Evolutionary conservation across 2,888 invertebrate species (phyloP), one percentile per base, ranked within the genome.

Genomic region (Agrenia bidenticulata): DNA sequence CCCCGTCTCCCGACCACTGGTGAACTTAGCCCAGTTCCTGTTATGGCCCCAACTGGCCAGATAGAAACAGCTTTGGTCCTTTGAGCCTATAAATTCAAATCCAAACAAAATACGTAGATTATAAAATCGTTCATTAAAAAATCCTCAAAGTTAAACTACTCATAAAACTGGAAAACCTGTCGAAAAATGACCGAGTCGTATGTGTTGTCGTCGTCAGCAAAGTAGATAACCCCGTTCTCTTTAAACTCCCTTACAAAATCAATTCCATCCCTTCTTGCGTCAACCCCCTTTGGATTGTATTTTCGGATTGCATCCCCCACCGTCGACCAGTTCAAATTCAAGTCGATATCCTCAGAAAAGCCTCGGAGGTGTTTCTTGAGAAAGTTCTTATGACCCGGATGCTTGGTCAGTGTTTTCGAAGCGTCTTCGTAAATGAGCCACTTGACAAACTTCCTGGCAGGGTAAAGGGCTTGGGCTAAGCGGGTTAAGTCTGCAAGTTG

Each of bases 41-140:
- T 89, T 65, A 90, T 88, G 21, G 91, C 81, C 0, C 90, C 92
- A 2, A 92, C 92, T 0, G 92, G 92, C 81, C 90, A 90, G 84
- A 90, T 89, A 1, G 90, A 88, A 1, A 90, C 88, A 70, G 83
- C 85, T 77, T 86, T 84, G 0, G 89, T 90, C 45, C 80, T 80
- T 58, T 90, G 82, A 68, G 88, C 87, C 80, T 78, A 61, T 5
- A 7, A 9, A 49, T 15, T 9, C 9, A 19, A n/a, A 49, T 15
- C n/a, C 39, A 39, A 7, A 39, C 39, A 39, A 39, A 11, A n/a
- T n/a, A n/a, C n/a, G n/a, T n/a, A n/a, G n/a, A n/a, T n/a, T n/a
- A n/a, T n/a, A n/a, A n/a, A n/a, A n/a, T n/a, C n/a, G n/a, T n/a
- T n/a, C n/a, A n/a, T n/a, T n/a, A n/a, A n/a, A n/a, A n/a, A n/a